Evolutionary conservation across 1,140 invertebrate species (phyloP).

Genomic region (Cyclargus thomasi): DNA sequence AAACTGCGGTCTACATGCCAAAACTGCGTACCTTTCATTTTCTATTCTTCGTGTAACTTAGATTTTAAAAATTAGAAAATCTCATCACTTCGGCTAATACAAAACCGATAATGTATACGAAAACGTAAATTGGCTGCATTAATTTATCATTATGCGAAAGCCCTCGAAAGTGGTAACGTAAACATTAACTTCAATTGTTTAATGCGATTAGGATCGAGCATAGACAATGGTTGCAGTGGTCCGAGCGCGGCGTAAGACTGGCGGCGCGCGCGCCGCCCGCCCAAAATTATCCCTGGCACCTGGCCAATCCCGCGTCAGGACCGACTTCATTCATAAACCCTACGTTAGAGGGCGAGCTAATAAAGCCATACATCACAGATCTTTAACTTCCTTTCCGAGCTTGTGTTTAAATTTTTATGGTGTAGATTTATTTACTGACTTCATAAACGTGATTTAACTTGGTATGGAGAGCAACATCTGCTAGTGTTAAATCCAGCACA

Average conservation of each 20-base stretch:
- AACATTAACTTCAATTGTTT: constrained; percentile 23
- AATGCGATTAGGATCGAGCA: constrained; percentile 26
- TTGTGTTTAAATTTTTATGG: not conserved
- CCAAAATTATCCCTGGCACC: constrained; percentile 61
- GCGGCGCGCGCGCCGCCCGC: constrained; percentile 54
- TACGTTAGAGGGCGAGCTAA: constrained; percentile 28
- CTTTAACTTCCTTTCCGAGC: not conserved
- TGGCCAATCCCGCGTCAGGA: constrained; percentile 46
- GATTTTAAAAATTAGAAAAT: not conserved
- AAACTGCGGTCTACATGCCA: constrained; percentile 8
- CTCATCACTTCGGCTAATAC: not conserved
- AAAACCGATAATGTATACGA: not conserved
- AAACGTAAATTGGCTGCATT: not conserved
- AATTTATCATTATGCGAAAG: not conserved
- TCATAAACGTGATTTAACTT: not conserved
- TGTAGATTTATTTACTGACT: not conserved
- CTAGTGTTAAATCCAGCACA: not conserved
- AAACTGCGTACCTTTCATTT: constrained; percentile 11
- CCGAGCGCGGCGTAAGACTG: constrained; percentile 56
- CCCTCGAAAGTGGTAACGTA: constrained; percentile 17
- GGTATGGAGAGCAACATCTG: not conserved
- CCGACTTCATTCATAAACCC: constrained; percentile 61
- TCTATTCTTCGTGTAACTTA: constrained; percentile 10
- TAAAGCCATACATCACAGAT: not conserved
- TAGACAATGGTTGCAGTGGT: constrained; percentile 17